Evolutionary conservation across 35 echinoderm and acorn worm species (phyloP), one percentile per base, ranked within the genome.

Genomic region (Strongylocentrotus purpuratus): DNA sequence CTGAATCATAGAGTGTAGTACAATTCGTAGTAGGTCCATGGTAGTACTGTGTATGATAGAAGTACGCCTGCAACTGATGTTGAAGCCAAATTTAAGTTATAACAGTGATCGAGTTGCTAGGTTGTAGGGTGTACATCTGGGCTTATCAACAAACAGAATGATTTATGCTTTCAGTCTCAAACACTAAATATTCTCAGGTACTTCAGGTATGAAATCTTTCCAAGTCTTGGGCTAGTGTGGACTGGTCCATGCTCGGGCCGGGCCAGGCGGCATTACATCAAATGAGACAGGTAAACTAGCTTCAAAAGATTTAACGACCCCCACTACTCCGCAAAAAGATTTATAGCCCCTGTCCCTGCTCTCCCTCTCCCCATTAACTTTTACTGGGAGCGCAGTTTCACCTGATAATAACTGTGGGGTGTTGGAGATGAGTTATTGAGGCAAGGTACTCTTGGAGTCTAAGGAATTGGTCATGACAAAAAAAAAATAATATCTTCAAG

Each of bases 301-400:
- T 7, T 28, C 65, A 78, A 28, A 78, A 78, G 65, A 78, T 78
- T 78, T 78, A 78, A 78, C 61, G 65, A 78, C 65, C 65, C 65
- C 65, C 65, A 78, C 65, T 28, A 28, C 65, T 28, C 20, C 7
- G 22, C 65, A 7, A 78, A 22, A 78, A 78, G 65, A 78, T 78
- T 78, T 78, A 78, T 18, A 78, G 65, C 28, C 25, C 25, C 7
- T 28, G 65, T 78, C 65, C 65, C 20, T 28, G 65, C 28, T 78
- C 65, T 78, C 25, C 28, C 65, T 78, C 65, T n/a, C 65, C 65
- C 65, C 65, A 78, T 78, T 78, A 78, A 78, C 65, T 78, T 78
- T 78, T 78, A 78, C 65, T 78, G 65, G 65, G 65, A 78, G 65
- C 65, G 7, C 25, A 78, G 65, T 78, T 78, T 78, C 65, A 78